phyloP scores from a whole-genome alignment of 2,113 vertebrate genomes.

The Diphyllodes magnificus region DNA sequence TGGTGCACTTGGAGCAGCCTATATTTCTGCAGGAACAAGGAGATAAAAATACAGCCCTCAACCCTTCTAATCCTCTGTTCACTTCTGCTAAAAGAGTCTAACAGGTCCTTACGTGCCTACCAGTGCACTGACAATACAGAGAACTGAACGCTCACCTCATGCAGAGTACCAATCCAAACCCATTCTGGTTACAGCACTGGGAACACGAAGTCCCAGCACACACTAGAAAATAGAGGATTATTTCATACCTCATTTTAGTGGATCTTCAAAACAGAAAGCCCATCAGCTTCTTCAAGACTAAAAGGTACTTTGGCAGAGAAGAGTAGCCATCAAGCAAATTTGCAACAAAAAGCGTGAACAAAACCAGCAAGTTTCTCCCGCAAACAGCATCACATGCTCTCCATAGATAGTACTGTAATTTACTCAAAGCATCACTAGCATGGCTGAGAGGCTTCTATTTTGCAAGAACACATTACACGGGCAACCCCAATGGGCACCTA shows the following conservation, averaged over 20 bases:
- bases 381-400: background rate
- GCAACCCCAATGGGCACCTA: background rate
- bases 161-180: background rate
- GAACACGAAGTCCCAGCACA: background rate
- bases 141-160: background rate
- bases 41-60: background rate
- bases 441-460: background rate
- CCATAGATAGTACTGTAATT: background rate
- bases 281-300: background rate
- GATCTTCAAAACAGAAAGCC: conserved; percentile 19
- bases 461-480: background rate
- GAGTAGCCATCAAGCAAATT: background rate
- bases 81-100: background rate
- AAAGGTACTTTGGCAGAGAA: background rate
- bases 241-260: background rate
- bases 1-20: background rate
- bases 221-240: background rate
- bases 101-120: background rate
- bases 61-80: background rate
- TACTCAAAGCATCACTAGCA: background rate
- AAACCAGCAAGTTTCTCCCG: background rate
- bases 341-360: background rate
- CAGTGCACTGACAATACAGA: background rate
- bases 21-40: background rate
- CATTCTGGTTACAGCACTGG: background rate